Conservation (phyloP, 2,888 invertebrate species). For the Encarsia formosa region DNA sequence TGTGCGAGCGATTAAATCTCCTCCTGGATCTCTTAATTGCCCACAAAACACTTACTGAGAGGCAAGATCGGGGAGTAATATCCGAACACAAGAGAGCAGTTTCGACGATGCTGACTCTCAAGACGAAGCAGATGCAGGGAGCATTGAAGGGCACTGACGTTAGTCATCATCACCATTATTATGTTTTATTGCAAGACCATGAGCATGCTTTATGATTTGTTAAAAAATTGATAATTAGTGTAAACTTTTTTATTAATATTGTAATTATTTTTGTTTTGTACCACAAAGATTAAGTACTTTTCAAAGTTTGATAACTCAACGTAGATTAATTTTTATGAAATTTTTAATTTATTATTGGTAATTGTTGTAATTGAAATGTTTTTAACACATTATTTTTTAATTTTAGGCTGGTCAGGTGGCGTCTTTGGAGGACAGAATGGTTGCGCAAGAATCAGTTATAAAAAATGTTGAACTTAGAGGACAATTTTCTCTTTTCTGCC, state of each 20-base stretch:
- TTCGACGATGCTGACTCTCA: constrained; percentile 60
- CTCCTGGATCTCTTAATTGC: constrained; percentile 57
- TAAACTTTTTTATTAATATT: neutral
- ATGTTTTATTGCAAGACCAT: no score
- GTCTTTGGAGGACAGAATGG: constrained; percentile 59
- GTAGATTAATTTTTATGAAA: no score
- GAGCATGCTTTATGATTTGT: no score
- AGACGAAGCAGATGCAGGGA: constrained; percentile 62
- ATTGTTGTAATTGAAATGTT: no score
- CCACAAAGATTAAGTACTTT: no score
- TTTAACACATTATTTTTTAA: neutral
- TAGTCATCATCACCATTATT: constrained; percentile 43
- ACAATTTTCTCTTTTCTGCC: constrained; percentile 61
- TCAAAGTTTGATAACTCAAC: no score
- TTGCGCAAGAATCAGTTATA: constrained; percentile 61
- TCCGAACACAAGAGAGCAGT: constrained; percentile 61
- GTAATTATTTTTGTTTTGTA: no score
- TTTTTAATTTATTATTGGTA: no score
- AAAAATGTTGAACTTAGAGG: constrained; percentile 60
- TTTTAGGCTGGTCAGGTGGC: constrained; percentile 60
- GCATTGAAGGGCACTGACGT: constrained; percentile 61
- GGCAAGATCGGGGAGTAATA: constrained; percentile 60
- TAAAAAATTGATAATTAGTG: neutral
- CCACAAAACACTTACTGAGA: constrained; percentile 59
- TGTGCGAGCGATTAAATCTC: constrained; percentile 56